Evolutionary conservation across 2,797 vertebrate species (phyloP), one percentile per base, ranked within the genome.

Genomic region (Lerista edwardsae): DNA sequence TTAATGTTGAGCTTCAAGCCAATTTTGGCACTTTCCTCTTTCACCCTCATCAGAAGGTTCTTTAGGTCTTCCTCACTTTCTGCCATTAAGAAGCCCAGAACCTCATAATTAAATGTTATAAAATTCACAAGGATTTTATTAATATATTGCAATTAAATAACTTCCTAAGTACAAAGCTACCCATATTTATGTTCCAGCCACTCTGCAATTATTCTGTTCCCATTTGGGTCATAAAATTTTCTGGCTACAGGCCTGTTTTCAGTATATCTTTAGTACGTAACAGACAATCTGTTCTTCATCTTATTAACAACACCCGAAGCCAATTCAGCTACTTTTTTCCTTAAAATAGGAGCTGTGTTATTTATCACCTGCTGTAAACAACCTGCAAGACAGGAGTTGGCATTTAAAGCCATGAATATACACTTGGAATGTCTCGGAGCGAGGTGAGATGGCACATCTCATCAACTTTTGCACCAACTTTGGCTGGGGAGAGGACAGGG

Each of bases 291-390:
- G 47, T 47, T 34, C 5, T 80, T 36, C 8, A 31, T 79, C 11
- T 88, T 91, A 61, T 85, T 84, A 89, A 76, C 74, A 59, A 86
- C 34, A 2, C 68, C 83, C 89, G 78, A 61, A 80, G 79, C 11
- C 23, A 73, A 15, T 67, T 67, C 36, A 8, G 27, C 83, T 88
- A 78, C 55, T 9, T 86, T 84, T 80, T 80, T 39, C 68, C n/a
- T 59, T 31, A 15, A 64, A 39, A 79, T 84, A 82, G 34, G 44
- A 59, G 1, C 1, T 29, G 2, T 68, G 4, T 74, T 65, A 62
- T 80, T 87, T 39, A 78, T 82, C 88, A 39, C 55, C 80, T 29
- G 12, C 68, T 75, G 34, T 73, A 72, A 79, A 64, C 77, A 64
- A 36, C 10, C 27, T 4, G 41, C 41, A 84, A 79, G 75, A 64